Conservation (phyloP, 2,797 vertebrate genomes). For the Typhlichthys eigenmanni region DNA sequence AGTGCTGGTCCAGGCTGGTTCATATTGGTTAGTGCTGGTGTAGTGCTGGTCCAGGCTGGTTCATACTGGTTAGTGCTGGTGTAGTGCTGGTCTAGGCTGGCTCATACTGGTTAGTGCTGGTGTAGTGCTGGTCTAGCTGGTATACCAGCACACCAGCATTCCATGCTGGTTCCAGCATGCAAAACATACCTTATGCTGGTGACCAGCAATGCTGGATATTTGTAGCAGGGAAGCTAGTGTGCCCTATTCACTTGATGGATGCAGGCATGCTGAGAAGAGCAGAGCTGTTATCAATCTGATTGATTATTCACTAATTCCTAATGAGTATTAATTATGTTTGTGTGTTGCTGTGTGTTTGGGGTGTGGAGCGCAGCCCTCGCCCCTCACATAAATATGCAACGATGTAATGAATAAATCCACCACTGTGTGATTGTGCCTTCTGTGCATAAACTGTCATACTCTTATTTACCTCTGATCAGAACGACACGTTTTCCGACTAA, state of each 20-base stretch:
- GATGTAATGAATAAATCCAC: conserved; percentile 16
- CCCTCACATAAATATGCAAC: conserved; percentile 30
- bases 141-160: too few species aligned
- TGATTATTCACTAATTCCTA: conserved; percentile 26
- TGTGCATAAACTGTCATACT: conserved; percentile 2
- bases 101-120: too few species aligned
- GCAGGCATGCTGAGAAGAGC: conserved; percentile 14
- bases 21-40: too few species aligned
- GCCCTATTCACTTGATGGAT: conserved; percentile 7
- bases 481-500: conserved; percentile 31
- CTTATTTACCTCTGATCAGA: conserved; percentile 80
- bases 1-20: too few species aligned
- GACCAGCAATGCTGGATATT: too few species aligned
- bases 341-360: conserved; percentile 12
- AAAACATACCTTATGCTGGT: too few species aligned
- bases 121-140: too few species aligned
- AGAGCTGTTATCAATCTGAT: conserved; percentile 22
- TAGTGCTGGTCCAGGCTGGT: too few species aligned
- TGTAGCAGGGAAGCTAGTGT: too few species aligned
- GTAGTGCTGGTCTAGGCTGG: too few species aligned
- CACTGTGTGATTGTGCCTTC: conserved; percentile 3
- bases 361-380: conserved; percentile 18
- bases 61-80: too few species aligned
- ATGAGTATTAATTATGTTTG: conserved; percentile 36
- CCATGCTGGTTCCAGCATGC: too few species aligned